A percentile compares a stretch with the other conserved stretches of the same genome.
Evolutionary conservation across 2,797 vertebrate genomes (phyloP).

Genomic region (Luscinia megarhynchos): DNA sequence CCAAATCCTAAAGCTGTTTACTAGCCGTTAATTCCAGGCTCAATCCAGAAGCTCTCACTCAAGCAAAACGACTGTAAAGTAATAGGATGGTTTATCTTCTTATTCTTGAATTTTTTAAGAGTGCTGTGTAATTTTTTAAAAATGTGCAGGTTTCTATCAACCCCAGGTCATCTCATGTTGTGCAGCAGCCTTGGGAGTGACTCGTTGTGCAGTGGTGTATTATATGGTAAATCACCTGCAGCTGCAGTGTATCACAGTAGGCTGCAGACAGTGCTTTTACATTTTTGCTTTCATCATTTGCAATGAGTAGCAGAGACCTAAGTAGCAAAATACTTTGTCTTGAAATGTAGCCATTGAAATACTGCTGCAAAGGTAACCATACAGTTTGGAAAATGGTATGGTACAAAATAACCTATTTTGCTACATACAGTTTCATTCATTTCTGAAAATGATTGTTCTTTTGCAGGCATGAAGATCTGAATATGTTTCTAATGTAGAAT

Average conservation of each 20-base stretch:
- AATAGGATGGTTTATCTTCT: not conserved
- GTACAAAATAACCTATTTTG: not conserved
- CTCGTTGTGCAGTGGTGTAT: not conserved
- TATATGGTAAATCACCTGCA: not conserved
- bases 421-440: not conserved
- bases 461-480: not conserved
- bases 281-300: constrained; percentile 22
- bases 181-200: not conserved
- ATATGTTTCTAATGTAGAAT: constrained; percentile 32
- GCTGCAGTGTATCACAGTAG: not conserved
- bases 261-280: not conserved
- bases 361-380: constrained; percentile 26
- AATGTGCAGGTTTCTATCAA: not conserved
- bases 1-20: constrained; percentile 17
- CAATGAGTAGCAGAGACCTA: not conserved
- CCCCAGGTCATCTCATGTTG: not conserved
- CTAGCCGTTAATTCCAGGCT: not conserved
- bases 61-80: not conserved
- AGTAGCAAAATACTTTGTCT: constrained; percentile 52
- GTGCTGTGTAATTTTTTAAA: not conserved
- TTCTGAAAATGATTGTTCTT: constrained; percentile 44
- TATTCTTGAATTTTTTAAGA: not conserved
- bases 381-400: constrained; percentile 38
- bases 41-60: not conserved
- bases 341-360: constrained; percentile 52